Base-by-base conservation (phyloP, 2,888 invertebrate genomes). In the Macaria notata region DNA sequence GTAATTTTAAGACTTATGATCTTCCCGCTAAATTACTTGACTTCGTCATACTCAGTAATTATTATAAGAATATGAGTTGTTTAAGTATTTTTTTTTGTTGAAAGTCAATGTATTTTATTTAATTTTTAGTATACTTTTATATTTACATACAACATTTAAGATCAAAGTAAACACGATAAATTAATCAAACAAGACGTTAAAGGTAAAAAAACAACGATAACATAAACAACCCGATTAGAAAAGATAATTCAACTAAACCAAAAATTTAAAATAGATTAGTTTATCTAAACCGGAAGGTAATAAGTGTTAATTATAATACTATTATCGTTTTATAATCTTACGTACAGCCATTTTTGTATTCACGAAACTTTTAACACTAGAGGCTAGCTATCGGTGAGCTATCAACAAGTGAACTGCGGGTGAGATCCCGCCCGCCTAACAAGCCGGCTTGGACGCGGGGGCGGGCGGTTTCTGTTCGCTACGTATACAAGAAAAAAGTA, bases 321-420 rank as follows among this genome's bases (percentile, higher is more conserved):
- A 36, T 6, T 42, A 31, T 63, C 56, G 64, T 66, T 66, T 73
- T 77, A 19, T 19, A 19, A 85, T 67, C 66, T 73, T 77, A 85
- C 89, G 81, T 86, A 90, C 89, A 73, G 89, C 81, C 89, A 90
- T 90, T 72, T 78, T 70, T 59, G 61, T 72, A 65, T 8, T 79
- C 76, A 80, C 82, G 68, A 62, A 77, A 80, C 74, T 75, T 67
- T 64, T 65, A 65, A 68, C 81, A 82, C 84, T 73, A 63, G 63
- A 66, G 74, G 71, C 89, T 79, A 81, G 86, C 79, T 81, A 74
- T 76, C 87, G 69, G 76, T 64, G 58, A 79, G 81, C 71, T 79
- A 76, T 79, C 86, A 70, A 72, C 75, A 75, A 71, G 75, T 73
- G 73, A 79, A 91, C 90, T 90, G 88, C 73, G 62, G 61, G 66